Conservation (phyloP, 23 tunicate genomes). For the Diplosoma virens region DNA sequence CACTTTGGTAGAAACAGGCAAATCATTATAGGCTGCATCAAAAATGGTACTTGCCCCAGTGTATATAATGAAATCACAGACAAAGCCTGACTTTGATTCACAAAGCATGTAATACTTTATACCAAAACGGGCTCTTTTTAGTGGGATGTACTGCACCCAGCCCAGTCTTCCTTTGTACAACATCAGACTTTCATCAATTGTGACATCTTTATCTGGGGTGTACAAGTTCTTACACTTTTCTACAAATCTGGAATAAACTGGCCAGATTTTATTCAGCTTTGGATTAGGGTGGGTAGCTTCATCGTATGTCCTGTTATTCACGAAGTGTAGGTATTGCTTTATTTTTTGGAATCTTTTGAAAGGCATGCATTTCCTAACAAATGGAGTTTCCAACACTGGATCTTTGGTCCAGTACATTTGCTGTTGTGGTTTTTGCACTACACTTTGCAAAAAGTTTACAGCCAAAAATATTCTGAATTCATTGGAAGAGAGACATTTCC, state of each 20-base stretch:
- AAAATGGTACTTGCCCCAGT: neutral
- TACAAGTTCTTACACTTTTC: slow-evolving; percentile 10
- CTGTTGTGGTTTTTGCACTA: too few relatives aligned
- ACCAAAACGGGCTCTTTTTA: slow-evolving; percentile 19
- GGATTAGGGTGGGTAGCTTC: slow-evolving; percentile 17
- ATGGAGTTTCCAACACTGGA: slow-evolving; percentile 11
- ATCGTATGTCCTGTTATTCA: slow-evolving; percentile 1
- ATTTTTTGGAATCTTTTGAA: slow-evolving; percentile 7
- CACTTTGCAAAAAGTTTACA: too few relatives aligned
- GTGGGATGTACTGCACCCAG: slow-evolving; percentile 24
- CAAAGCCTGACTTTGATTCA: slow-evolving; percentile 28
- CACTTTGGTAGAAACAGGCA: slow-evolving; percentile 1
- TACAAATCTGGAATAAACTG: slow-evolving; percentile 9
- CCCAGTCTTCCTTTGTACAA: slow-evolving; percentile 27
- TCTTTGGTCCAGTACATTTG: too few relatives aligned
- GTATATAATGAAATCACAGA: slow-evolving; percentile 25
- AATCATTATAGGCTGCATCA: slow-evolving; percentile 14
- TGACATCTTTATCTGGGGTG: slow-evolving; percentile 30
- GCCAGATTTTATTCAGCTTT: slow-evolving; percentile 34
- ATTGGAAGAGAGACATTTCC: too few relatives aligned
- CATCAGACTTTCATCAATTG: slow-evolving; percentile 32
- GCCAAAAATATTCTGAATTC: too few relatives aligned
- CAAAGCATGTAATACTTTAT: slow-evolving; percentile 29
- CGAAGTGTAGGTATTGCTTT: slow-evolving; percentile 34
- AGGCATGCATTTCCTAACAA: slow-evolving; percentile 17